Base-by-base conservation (phyloP, 2,113 vertebrate genomes). In the Chionomys nivalis region DNA sequence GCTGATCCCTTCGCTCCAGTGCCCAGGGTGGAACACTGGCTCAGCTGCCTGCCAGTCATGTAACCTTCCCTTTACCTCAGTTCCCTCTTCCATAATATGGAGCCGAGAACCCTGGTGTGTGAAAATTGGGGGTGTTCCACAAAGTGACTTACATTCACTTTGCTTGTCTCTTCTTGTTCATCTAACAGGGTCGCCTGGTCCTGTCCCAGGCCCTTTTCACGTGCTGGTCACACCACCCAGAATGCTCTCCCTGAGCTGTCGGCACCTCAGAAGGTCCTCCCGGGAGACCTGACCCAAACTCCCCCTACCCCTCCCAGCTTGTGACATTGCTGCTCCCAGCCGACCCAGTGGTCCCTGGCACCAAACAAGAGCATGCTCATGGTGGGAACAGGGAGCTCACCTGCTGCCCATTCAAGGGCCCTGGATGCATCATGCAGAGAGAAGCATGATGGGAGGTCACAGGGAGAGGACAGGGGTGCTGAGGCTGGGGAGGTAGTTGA, bases 401-500 rank as follows among this genome's bases (percentile, higher is more conserved):
- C 79, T 82, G 36, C 0, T 0, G 55, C n/a, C 36, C 21, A 1
- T 49, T 75, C 52, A 63, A 70, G 10, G 81, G 76, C 42, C 81
- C 58, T 42, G 55, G 36, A 93, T 63, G 24, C 28, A n/a, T 73
- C 28, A n/a, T 66, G 28, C 4, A 28, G 33, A 52, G 31, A 66
- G 14, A 9, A 31, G 26, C 0, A 2, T 42, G 77, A 33, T n/a
- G n/a, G 31, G 76, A 65, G 36, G 33, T 85, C n/a, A 36, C 49
- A 58, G 78, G n/a, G 10, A 0, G 2, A 78, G 10, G 26, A 58
- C 11, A 1, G 3, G 1, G 0, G 47, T 47, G 31, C 66, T 39
- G 36, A 77, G 36, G 68, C 39, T 36, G 44, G 49, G 24, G 58
- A 3, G 23, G 0, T 1, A 7, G 47, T 13, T 72, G 39, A 4